A percentile compares a stretch with the other conserved stretches of the same genome.
Evolutionary conservation across 1,140 invertebrate genomes (phyloP).

Genomic region (Orius insidiosus): DNA sequence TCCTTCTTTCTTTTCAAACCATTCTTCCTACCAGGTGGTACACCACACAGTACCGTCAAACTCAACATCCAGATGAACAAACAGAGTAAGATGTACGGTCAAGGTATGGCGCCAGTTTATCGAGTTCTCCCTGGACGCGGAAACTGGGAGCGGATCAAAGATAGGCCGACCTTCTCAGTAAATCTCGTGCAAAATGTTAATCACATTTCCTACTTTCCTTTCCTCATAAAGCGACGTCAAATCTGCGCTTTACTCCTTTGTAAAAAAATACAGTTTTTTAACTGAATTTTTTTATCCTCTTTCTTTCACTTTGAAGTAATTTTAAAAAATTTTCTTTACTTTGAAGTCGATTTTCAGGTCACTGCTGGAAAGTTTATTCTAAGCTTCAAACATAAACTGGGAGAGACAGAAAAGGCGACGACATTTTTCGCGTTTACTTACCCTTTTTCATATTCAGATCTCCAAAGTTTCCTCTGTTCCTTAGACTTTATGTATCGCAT

Average conservation of each 20-base stretch:
- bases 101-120: slow-evolving; percentile 76
- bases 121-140: slow-evolving; percentile 45
- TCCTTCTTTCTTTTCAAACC: neutral
- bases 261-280: slow-evolving; percentile 4
- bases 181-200: slow-evolving; percentile 7
- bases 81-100: slow-evolving; percentile 77
- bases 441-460: slow-evolving; percentile 70
- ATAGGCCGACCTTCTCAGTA: slow-evolving; percentile 39
- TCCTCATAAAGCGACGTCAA: neutral
- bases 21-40: slow-evolving; percentile 28
- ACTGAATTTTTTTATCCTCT: slow-evolving; percentile 1
- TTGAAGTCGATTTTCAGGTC: slow-evolving; percentile 32
- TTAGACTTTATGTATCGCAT: slow-evolving; percentile 2
- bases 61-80: slow-evolving; percentile 78
- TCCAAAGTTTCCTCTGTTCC: slow-evolving; percentile 35
- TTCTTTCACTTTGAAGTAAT: slow-evolving; percentile 1
- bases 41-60: slow-evolving; percentile 40
- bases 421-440: slow-evolving; percentile 86
- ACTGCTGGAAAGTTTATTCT: slow-evolving; percentile 56
- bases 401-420: slow-evolving; percentile 49
- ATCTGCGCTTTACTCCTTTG: neutral
- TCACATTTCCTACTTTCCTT: no score
- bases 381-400: slow-evolving; percentile 58
- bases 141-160: slow-evolving; percentile 63
- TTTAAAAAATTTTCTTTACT: slow-evolving; percentile 13